Evolutionary conservation across 2,113 vertebrate species (phyloP).

Genomic region (Podocnemis expansa): DNA sequence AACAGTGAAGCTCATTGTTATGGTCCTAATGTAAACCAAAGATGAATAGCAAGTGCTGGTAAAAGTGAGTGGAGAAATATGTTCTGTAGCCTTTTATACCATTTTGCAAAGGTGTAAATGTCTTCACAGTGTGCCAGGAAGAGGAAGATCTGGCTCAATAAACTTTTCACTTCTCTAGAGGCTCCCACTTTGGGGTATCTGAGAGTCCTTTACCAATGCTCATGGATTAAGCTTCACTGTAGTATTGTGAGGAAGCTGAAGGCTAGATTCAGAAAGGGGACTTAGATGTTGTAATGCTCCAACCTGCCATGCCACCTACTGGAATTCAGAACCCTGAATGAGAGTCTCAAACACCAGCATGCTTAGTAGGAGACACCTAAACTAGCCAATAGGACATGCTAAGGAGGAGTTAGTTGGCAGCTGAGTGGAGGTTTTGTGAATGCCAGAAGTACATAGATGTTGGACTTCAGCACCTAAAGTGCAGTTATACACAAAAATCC

Average conservation of each 20-base stretch:
- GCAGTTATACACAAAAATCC: neutral
- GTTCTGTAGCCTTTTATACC: neutral
- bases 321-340: neutral
- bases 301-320: neutral
- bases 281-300: neutral
- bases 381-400: neutral
- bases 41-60: neutral
- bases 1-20: too few species aligned
- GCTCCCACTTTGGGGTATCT: neutral
- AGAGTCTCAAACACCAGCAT: neutral
- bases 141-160: neutral
- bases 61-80: neutral
- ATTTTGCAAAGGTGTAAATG: neutral
- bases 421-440: neutral
- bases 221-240: neutral
- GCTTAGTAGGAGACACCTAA: neutral
- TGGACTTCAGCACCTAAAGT: neutral
- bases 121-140: neutral
- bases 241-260: neutral
- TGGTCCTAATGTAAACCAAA: neutral
- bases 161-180: neutral
- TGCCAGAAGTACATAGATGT: neutral
- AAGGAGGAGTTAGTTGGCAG: neutral
- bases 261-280: neutral
- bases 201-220: neutral